Conservation (phyloP, 2,888 invertebrate genomes). For the Cataglyphis cursor region DNA sequence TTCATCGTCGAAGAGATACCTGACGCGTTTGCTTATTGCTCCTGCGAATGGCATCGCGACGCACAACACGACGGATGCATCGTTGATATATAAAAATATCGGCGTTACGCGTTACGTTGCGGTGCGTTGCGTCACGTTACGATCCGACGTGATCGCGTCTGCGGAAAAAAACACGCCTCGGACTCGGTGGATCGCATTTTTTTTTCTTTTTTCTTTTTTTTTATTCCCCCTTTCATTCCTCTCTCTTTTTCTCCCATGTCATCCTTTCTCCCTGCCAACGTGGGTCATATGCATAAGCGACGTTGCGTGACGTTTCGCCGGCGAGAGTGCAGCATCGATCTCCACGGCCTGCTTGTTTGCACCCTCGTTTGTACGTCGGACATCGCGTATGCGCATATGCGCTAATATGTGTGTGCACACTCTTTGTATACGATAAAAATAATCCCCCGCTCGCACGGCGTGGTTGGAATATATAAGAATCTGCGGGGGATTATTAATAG, state of each 20-base stretch:
- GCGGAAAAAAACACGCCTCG: constrained; percentile 33
- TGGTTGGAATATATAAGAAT: constrained; percentile 2
- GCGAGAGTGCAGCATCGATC: constrained; percentile 63
- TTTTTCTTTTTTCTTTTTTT: neutral
- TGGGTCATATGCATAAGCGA: constrained; percentile 57
- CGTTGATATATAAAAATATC: constrained; percentile 40
- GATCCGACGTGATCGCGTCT: constrained; percentile 24
- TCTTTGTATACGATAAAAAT: constrained; percentile 65
- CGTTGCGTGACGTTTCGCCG: constrained; percentile 64
- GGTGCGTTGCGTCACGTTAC: constrained; percentile 8
- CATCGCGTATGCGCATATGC: constrained; percentile 53
- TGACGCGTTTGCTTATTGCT: constrained; percentile 57
- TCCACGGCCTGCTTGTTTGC: constrained; percentile 48
- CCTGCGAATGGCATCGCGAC: constrained; percentile 22
- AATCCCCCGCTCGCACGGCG: constrained; percentile 50
- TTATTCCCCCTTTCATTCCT: neutral
- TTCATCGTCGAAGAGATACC: constrained; percentile 54
- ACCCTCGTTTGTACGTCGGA: constrained; percentile 58
- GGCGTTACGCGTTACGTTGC: neutral
- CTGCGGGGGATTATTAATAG: constrained; percentile 39
- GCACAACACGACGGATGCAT: constrained; percentile 12
- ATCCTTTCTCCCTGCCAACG: constrained; percentile 32
- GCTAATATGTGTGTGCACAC: constrained; percentile 43
- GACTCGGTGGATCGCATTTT: constrained; percentile 30
- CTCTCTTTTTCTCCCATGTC: neutral